Evolutionary conservation across 2,113 vertebrate species (phyloP).

Genomic region (Mastomys natalensis): DNA sequence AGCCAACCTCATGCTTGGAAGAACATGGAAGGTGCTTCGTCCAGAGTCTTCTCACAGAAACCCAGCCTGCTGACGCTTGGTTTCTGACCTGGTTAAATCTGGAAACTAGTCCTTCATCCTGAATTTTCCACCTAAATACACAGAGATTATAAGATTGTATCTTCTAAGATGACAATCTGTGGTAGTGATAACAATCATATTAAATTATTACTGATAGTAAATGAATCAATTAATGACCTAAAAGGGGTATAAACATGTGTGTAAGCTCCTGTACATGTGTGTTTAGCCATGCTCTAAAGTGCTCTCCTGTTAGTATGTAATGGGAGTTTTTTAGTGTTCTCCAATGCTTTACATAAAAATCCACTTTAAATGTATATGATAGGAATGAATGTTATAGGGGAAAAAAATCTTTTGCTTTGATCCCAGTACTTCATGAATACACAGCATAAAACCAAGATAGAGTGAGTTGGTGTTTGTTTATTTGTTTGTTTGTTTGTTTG

Average conservation of each 20-base stretch:
- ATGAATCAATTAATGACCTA: background rate
- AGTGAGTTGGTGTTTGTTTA: background rate
- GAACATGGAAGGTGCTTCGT: background rate
- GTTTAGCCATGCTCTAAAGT: background rate
- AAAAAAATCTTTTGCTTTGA: background rate
- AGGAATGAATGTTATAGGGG: background rate
- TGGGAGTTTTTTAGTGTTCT: conserved; percentile 18
- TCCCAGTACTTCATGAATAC: background rate
- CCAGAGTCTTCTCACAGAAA: background rate
- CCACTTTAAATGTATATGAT: conserved; percentile 16
- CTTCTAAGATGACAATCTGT: conserved; percentile 16
- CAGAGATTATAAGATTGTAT: background rate
- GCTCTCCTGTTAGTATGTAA: background rate
- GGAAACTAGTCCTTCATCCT: background rate
- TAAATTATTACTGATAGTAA: background rate
- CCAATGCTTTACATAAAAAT: conserved; percentile 23
- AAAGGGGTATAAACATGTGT: background rate
- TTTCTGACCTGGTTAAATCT: background rate
- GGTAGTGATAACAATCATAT: background rate
- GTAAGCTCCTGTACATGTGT: background rate
- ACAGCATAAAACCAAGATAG: background rate
- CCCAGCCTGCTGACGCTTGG: background rate
- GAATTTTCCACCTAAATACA: background rate
- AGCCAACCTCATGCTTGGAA: background rate
- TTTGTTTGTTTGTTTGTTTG: background rate